These are phyloP conservation scores for Hemithea aestivaria DNA, from an alignment of 2,888 invertebrate genomes.

Conservation along the genomic window DNA sequence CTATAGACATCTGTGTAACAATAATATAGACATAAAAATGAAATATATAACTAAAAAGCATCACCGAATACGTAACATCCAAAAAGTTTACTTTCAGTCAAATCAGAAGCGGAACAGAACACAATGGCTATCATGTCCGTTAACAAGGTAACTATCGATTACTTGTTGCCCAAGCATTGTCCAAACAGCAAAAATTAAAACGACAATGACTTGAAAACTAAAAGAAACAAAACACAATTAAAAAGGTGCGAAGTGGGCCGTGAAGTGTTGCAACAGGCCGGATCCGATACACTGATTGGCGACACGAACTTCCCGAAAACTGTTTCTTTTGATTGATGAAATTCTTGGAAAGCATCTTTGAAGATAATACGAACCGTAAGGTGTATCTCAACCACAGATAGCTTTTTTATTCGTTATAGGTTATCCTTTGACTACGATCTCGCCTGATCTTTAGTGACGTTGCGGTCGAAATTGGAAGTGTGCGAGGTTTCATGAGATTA, in stretches of 20 bases:
- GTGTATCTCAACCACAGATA: too few relatives aligned
- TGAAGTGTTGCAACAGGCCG: constrained; percentile 59
- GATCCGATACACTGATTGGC: constrained; percentile 41
- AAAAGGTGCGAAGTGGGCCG: constrained; percentile 57
- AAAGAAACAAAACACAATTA: constrained; percentile 56
- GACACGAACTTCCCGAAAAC: constrained; percentile 17
- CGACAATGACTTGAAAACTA: constrained; percentile 23
- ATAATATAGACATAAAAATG: too few relatives aligned
- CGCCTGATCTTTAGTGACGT: too few relatives aligned
- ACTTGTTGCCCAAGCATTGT: constrained; percentile 26
- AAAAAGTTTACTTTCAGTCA: constrained; percentile 14
- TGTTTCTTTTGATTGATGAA: constrained; percentile 11
- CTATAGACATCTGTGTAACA: too few relatives aligned
- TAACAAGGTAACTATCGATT: constrained; percentile 23
- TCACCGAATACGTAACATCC: constrained; percentile 13
- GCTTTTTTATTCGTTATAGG: too few relatives aligned
- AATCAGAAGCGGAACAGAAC: constrained; percentile 15
- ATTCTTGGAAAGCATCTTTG: constrained; percentile 1
- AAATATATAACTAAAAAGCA: too few relatives aligned
- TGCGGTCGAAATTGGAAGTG: too few relatives aligned
- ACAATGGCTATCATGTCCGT: constrained; percentile 18
- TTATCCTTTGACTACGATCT: too few relatives aligned
- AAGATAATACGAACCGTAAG: too few relatives aligned
- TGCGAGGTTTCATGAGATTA: too few relatives aligned
- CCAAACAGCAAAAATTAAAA: constrained; percentile 24